Conservation (phyloP, 2,113 vertebrate species). For the Mustelus asterias region DNA sequence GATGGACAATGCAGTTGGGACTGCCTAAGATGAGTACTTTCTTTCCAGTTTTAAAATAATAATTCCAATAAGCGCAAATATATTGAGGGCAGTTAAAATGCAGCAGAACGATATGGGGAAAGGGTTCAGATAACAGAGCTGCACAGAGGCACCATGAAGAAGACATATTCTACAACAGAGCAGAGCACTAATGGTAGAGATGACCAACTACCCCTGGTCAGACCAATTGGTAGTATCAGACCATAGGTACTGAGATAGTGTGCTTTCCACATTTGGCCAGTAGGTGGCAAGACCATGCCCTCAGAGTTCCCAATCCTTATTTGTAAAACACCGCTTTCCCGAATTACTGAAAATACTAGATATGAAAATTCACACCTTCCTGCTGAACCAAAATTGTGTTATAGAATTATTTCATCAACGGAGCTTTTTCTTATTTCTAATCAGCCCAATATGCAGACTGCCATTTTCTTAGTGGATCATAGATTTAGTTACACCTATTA, state of each 20-base stretch:
- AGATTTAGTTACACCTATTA: not conserved
- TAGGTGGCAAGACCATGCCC: not conserved
- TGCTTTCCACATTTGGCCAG: not conserved
- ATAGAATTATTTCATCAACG: not conserved
- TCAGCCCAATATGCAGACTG: not conserved
- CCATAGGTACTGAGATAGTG: not conserved
- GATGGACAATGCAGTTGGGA: not conserved
- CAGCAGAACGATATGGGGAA: not conserved
- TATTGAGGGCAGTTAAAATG: not conserved
- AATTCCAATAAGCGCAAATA: not conserved
- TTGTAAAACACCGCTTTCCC: not conserved
- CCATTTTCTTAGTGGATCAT: not conserved
- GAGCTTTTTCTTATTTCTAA: not conserved
- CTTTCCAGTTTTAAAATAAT: not conserved
- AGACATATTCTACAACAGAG: too few species aligned
- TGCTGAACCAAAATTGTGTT: not conserved
- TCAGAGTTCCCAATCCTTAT: not conserved
- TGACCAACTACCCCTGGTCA: not conserved
- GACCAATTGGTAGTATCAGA: not conserved
- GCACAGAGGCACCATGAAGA: not conserved
- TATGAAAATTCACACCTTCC: not conserved
- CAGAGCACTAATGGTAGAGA: not conserved
- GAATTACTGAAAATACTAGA: not conserved
- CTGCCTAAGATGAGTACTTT: not conserved
- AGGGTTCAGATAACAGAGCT: not conserved